phyloP scores from a whole-genome alignment of 2,888 invertebrate genomes.

The Hypercompe scribonia region DNA sequence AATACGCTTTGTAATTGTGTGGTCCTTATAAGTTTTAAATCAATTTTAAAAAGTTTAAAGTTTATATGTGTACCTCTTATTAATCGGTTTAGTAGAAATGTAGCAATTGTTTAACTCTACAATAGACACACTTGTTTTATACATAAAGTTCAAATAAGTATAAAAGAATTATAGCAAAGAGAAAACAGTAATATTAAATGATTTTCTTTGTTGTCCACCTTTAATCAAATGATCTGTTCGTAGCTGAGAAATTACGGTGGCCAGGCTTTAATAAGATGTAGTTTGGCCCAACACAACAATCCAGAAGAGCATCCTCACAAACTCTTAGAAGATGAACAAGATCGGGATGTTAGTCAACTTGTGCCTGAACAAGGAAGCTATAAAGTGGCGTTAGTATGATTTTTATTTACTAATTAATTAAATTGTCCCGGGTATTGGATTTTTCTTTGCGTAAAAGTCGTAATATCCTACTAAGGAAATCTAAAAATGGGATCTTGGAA shows the following conservation, averaged over 20 bases:
- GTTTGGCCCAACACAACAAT: slow-evolving; percentile 88
- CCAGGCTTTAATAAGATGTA: slow-evolving; percentile 89
- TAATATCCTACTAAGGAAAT: background rate
- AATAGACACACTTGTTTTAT: no score
- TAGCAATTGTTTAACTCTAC: background rate
- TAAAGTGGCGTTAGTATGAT: slow-evolving; percentile 87
- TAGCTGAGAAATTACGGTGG: slow-evolving; percentile 76
- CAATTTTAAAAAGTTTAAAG: no score
- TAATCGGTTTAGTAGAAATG: no score
- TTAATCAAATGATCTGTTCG: background rate
- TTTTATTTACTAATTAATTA: background rate
- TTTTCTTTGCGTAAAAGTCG: background rate
- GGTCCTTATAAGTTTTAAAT: background rate
- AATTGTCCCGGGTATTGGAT: background rate
- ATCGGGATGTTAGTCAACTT: slow-evolving; percentile 90
- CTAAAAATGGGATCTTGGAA: background rate
- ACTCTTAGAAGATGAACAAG: slow-evolving; percentile 88
- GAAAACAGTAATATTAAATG: no score
- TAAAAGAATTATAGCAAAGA: no score
- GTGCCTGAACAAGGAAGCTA: slow-evolving; percentile 87
- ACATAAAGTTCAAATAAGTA: no score
- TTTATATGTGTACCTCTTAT: no score
- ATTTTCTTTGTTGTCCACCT: background rate
- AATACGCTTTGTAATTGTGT: background rate
- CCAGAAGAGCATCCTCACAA: slow-evolving; percentile 89